phyloP scores from a whole-genome alignment of 2,113 vertebrate genomes.

The Pristiophorus japonicus region DNA sequence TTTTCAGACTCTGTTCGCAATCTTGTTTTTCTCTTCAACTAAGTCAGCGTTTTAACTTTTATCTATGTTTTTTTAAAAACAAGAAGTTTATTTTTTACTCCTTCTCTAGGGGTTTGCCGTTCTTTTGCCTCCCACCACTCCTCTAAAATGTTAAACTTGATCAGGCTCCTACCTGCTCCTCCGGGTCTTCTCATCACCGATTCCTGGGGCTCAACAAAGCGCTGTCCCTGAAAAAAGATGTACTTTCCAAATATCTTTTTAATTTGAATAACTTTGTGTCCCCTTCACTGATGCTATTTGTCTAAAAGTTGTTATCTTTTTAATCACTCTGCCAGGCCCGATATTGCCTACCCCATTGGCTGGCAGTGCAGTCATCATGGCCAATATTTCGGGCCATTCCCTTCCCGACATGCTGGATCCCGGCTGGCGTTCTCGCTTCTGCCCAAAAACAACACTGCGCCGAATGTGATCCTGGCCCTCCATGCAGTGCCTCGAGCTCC shows the following conservation, averaged over 20 bases:
- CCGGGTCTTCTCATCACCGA: not conserved
- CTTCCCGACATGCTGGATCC: not conserved
- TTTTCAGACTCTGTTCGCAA: not conserved
- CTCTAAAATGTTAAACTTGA: not conserved
- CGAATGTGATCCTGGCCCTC: not conserved
- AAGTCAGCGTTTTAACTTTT: not conserved
- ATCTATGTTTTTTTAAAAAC: not conserved
- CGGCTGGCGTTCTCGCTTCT: not conserved
- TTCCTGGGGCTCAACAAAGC: not conserved
- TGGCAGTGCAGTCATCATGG: not conserved
- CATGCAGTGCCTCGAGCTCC: not conserved
- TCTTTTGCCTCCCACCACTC: not conserved
- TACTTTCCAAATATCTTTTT: not conserved
- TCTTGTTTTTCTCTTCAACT: not conserved
- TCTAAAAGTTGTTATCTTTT: not conserved
- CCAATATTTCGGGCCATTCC: too few species aligned
- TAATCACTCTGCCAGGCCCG: not conserved
- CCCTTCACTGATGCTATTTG: not conserved
- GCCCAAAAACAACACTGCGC: not conserved
- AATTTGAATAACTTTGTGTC: not conserved
- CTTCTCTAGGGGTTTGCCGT: not conserved
- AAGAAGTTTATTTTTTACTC: not conserved
- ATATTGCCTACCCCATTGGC: not conserved
- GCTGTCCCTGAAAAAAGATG: not conserved
- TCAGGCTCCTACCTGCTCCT: not conserved